Conservation (phyloP, 2,888 invertebrate species). For the Lycophotia porphyrea region DNA sequence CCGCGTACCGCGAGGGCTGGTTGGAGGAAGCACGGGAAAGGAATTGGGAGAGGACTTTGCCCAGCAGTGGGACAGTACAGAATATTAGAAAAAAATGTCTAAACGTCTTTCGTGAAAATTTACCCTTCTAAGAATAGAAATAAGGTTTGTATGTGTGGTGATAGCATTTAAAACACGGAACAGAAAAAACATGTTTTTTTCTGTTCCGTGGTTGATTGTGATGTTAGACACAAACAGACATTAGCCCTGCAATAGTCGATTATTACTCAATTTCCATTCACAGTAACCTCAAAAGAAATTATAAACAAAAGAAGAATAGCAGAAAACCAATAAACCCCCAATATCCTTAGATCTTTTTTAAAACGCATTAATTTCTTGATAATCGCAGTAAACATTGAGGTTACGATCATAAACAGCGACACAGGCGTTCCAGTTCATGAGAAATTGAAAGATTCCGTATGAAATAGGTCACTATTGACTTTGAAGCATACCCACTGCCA, state of each 20-base stretch:
- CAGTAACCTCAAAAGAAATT: conserved; percentile 1
- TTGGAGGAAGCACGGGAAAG: too few species aligned
- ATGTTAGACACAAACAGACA: not conserved
- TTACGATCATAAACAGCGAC: conserved; percentile 45
- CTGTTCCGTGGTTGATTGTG: too few species aligned
- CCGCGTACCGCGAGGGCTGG: too few species aligned
- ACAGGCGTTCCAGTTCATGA: conserved; percentile 47
- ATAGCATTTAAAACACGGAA: not conserved
- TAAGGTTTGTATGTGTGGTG: not conserved
- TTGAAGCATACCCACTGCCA: conserved; percentile 47
- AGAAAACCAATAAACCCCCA: conserved; percentile 8
- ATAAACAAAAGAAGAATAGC: conserved; percentile 31
- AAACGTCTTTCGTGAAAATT: not conserved
- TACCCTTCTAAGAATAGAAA: not conserved
- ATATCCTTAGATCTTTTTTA: conserved; percentile 11
- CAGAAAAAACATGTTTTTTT: too few species aligned
- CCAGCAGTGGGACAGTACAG: too few species aligned
- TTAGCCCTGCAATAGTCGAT: not conserved
- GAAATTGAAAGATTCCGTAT: conserved; percentile 61
- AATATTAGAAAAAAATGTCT: too few species aligned
- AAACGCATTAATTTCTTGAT: conserved; percentile 37
- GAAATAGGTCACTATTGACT: conserved; percentile 62
- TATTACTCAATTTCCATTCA: conserved; percentile 1
- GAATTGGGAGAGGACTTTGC: too few species aligned
- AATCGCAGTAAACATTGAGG: conserved; percentile 41